A percentile compares a stretch with the other conserved stretches of the same genome.
Evolutionary conservation across 1,140 invertebrate genomes (phyloP).

Genomic region (Cepaea nemoralis): DNA sequence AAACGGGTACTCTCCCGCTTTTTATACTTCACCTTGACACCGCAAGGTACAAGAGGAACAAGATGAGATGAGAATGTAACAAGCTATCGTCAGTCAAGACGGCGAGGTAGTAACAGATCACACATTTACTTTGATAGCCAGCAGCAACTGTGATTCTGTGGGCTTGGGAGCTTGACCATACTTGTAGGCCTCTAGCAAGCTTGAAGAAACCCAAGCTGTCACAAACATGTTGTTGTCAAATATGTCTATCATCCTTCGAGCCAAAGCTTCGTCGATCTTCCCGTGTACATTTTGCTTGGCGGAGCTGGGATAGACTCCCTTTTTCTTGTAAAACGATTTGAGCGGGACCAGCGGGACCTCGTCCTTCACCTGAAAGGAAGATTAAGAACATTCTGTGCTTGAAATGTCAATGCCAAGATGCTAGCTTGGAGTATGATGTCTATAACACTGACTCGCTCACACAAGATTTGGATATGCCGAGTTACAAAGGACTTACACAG

Average conservation of each 20-base stretch:
- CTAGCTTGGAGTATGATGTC: too few relatives aligned
- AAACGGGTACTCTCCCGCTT: too few relatives aligned
- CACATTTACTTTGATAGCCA: constrained; percentile 50
- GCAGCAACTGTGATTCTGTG: constrained; percentile 43
- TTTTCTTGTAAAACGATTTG: constrained; percentile 51
- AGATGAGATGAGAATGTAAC: too few relatives aligned
- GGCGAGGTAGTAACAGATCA: too few relatives aligned
- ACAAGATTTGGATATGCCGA: too few relatives aligned
- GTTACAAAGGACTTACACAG: too few relatives aligned
- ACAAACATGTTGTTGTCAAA: constrained; percentile 67
- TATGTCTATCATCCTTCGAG: constrained; percentile 49
- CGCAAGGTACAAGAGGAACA: too few relatives aligned
- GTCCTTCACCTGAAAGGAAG: constrained; percentile 48
- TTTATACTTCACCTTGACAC: too few relatives aligned
- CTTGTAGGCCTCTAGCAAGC: constrained; percentile 50
- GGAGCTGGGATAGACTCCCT: constrained; percentile 56
- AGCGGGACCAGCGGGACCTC: constrained; percentile 46
- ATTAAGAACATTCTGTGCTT: too few relatives aligned
- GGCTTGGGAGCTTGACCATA: constrained; percentile 51
- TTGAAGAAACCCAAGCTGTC: constrained; percentile 57
- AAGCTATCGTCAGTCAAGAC: too few relatives aligned
- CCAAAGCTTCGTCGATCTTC: constrained; percentile 34
- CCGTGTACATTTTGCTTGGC: constrained; percentile 60
- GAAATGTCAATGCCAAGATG: too few relatives aligned
- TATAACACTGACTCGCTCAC: too few relatives aligned